phyloP scores from a whole-genome alignment of 2,113 vertebrate genomes.

The Misgurnus mizolepis region DNA sequence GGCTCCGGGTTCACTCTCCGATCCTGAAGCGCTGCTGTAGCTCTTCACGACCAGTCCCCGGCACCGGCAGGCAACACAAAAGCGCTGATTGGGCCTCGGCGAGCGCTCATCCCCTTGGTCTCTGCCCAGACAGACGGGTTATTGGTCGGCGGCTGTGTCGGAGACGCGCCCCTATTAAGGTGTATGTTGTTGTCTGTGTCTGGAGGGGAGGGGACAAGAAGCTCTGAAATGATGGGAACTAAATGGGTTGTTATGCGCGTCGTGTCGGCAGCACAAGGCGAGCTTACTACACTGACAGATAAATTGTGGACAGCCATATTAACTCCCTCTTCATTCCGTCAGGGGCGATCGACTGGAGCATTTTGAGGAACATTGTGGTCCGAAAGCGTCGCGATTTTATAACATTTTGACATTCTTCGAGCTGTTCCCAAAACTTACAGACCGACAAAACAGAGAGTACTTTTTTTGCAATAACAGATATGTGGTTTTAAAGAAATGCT shows the following conservation, averaged over 20 bases:
- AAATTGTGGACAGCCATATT: slow-evolving; percentile 66
- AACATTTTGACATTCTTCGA: slow-evolving; percentile 28
- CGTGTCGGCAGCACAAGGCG: slow-evolving; percentile 62
- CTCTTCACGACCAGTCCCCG: slow-evolving; percentile 79
- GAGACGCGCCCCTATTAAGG: slow-evolving; percentile 70
- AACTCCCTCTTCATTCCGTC: slow-evolving; percentile 53
- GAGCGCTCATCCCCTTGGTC: slow-evolving; percentile 68
- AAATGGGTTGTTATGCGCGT: slow-evolving; percentile 65
- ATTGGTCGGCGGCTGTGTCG: slow-evolving; percentile 69
- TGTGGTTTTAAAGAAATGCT: neutral
- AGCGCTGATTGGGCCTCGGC: slow-evolving; percentile 77
- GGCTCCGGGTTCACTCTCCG: slow-evolving; percentile 80
- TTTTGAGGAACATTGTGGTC: slow-evolving; percentile 42
- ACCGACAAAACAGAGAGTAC: slow-evolving; percentile 3
- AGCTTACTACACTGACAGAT: slow-evolving; percentile 63
- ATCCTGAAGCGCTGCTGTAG: slow-evolving; percentile 77
- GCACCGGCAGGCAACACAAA: slow-evolving; percentile 82
- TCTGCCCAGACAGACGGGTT: slow-evolving; percentile 65
- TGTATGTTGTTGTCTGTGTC: slow-evolving; percentile 78
- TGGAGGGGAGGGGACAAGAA: slow-evolving; percentile 68
- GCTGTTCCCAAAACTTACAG: slow-evolving; percentile 25
- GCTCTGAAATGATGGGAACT: slow-evolving; percentile 63
- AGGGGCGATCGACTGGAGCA: slow-evolving; percentile 43
- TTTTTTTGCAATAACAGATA: neutral
- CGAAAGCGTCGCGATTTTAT: neutral